phyloP scores from a whole-genome alignment of 2,113 vertebrate species.

The Diphyllodes magnificus region DNA sequence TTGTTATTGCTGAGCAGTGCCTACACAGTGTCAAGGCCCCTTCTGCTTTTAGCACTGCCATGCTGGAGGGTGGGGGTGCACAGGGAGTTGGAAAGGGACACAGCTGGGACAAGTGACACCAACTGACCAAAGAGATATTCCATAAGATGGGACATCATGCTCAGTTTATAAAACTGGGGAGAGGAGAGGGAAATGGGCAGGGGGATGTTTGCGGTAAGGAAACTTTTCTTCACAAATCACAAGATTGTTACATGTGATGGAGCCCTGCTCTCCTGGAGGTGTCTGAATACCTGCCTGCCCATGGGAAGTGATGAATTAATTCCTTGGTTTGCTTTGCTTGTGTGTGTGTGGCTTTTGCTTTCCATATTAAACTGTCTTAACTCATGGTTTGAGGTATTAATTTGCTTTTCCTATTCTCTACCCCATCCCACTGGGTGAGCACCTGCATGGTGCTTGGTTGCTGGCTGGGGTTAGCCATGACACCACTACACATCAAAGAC shows the following conservation, averaged over 20 bases:
- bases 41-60: background rate
- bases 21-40: background rate
- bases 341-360: background rate
- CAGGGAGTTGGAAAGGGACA: background rate
- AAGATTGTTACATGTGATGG: background rate
- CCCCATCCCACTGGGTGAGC: too few relatives aligned
- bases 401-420: background rate
- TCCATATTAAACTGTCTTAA: background rate
- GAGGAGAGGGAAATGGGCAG: background rate
- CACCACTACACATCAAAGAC: conserved; percentile 31
- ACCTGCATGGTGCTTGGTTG: background rate
- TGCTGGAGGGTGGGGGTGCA: fast-evolving
- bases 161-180: background rate
- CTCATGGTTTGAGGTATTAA: too few relatives aligned
- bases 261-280: background rate
- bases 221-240: background rate
- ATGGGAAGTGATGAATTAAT: background rate
- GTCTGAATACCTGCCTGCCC: background rate
- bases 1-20: background rate
- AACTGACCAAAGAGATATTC: background rate
- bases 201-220: fast-evolving
- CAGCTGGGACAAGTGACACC: background rate
- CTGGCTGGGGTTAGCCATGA: background rate
- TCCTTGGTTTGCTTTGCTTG: background rate
- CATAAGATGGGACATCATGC: fast-evolving